A percentile compares a stretch with the other conserved stretches of the same genome.
phyloP scores from a whole-genome alignment of 2,888 invertebrate species.

The Rhopalosiphum nymphaeae region DNA sequence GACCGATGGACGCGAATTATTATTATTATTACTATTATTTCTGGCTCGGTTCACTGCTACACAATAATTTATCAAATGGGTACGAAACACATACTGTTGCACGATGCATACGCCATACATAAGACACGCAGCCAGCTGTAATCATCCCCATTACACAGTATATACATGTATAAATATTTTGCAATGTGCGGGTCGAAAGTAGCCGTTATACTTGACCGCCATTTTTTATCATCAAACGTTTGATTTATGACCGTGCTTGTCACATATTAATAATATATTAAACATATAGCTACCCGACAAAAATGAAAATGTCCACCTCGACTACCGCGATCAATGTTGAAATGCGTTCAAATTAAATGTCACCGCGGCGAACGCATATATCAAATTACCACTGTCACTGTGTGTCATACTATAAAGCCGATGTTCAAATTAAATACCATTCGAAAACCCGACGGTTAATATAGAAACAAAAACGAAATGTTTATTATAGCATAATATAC shows the following conservation, averaged over 20 bases:
- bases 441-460: background rate
- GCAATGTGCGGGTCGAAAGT: background rate
- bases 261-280: background rate
- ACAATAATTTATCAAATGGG: slow-evolving; percentile 29
- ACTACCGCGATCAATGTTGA: background rate
- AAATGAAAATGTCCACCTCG: background rate
- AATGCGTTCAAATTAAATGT: slow-evolving; percentile 33
- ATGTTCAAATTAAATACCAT: slow-evolving; percentile 2
- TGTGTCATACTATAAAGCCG: background rate
- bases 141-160: background rate
- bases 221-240: slow-evolving; percentile 35
- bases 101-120: background rate
- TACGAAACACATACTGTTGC: background rate
- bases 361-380: background rate
- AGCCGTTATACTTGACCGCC: background rate
- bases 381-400: background rate
- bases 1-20: background rate
- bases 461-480: background rate
- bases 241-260: slow-evolving; percentile 23
- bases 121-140: slow-evolving; percentile 13
- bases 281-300: too few species aligned
- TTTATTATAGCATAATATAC: background rate
- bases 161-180: background rate
- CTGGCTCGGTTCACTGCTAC: background rate
- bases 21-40: slow-evolving; percentile 11